phyloP scores from a whole-genome alignment of 2,113 vertebrate species.

The Cyrtonyx montezumae region DNA sequence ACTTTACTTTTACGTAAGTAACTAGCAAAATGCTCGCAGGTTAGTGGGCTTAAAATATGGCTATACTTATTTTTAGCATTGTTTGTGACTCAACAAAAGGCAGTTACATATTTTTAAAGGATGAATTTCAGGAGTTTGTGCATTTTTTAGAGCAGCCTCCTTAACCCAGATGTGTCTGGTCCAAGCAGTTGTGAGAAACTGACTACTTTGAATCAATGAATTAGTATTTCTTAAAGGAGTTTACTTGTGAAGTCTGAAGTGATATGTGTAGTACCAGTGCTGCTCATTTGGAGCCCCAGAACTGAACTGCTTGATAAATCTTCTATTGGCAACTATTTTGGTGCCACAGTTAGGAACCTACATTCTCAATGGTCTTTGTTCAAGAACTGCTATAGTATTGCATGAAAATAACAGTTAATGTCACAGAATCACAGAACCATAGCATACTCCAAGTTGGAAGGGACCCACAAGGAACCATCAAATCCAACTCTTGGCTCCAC shows the following conservation, averaged over 20 bases:
- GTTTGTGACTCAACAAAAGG: neutral
- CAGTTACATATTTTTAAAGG: neutral
- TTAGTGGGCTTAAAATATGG: neutral
- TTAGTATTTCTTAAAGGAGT: neutral
- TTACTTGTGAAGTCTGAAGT: neutral
- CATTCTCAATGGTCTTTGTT: neutral
- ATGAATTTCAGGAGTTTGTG: neutral
- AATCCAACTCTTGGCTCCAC: neutral
- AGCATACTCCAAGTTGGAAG: neutral
- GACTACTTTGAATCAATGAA: neutral
- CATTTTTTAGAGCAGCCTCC: neutral
- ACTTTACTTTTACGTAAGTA: neutral
- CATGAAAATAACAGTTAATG: neutral
- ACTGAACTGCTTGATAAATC: neutral
- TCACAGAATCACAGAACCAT: neutral
- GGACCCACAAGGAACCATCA: neutral
- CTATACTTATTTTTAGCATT: neutral
- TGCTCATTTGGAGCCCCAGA: neutral
- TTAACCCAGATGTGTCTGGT: neutral
- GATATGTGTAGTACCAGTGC: neutral
- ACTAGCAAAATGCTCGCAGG: neutral
- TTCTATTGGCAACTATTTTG: neutral
- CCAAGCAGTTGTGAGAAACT: neutral
- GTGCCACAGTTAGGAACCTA: neutral
- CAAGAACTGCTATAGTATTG: neutral